phyloP scores from a whole-genome alignment of 2,797 vertebrate species.

The Triplophysa bombifrons region DNA sequence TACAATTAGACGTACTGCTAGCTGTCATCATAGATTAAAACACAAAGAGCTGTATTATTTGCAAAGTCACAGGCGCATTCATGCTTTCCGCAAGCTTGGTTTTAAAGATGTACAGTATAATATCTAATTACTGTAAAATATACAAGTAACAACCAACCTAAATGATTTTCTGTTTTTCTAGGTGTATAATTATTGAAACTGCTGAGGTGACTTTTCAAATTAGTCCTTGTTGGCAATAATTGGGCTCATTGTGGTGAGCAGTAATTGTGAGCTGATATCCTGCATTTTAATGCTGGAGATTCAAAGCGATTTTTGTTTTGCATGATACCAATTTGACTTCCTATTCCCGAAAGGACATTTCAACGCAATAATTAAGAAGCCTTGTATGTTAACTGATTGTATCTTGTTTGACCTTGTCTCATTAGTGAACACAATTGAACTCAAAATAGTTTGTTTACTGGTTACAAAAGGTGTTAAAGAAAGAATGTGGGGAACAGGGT shows the following conservation, averaged over 20 bases:
- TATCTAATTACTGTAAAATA: slow-evolving; percentile 10
- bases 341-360: slow-evolving; percentile 58
- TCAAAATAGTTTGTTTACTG: slow-evolving; percentile 27
- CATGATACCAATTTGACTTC: slow-evolving; percentile 59
- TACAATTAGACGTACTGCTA: slow-evolving; percentile 12
- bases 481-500: neutral
- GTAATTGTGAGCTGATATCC: slow-evolving; percentile 64
- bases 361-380: slow-evolving; percentile 60
- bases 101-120: neutral
- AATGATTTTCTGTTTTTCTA: slow-evolving; percentile 67
- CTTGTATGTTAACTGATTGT: slow-evolving; percentile 47
- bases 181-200: slow-evolving; percentile 67
- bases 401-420: slow-evolving; percentile 42
- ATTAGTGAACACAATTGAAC: slow-evolving; percentile 26
- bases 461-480: neutral
- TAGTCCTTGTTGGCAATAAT: slow-evolving; percentile 72
- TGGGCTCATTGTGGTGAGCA: slow-evolving; percentile 66
- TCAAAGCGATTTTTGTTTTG: slow-evolving; percentile 57
- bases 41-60: slow-evolving; percentile 18
- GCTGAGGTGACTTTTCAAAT: slow-evolving; percentile 68
- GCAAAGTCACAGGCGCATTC: neutral
- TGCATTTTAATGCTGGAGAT: slow-evolving; percentile 52
- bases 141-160: slow-evolving; percentile 62
- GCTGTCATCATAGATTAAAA: slow-evolving; percentile 15
- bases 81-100: neutral